Percentiles rank a stretch among this genome's conserved stretches.
Conservation (phyloP, 2,113 vertebrate genomes). For the Oplegnathus fasciatus region DNA sequence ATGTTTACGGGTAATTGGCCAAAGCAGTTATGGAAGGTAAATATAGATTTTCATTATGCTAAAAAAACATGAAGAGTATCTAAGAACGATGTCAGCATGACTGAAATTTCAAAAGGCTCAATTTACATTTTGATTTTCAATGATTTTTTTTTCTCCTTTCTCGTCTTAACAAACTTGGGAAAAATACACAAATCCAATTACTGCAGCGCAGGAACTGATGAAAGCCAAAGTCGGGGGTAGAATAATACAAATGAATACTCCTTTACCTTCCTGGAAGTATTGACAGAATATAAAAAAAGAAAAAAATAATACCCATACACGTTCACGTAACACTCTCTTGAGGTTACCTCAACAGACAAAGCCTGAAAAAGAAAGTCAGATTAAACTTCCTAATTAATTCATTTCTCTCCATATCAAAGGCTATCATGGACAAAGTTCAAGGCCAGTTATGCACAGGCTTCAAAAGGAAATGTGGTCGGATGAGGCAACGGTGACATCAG, state of each 20-base stretch:
- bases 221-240: slow-evolving; percentile 16
- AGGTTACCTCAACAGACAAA: slow-evolving; percentile 27
- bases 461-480: slow-evolving; percentile 69
- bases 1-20: slow-evolving; percentile 81
- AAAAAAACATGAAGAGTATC: slow-evolving; percentile 59
- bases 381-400: slow-evolving; percentile 49
- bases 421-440: slow-evolving; percentile 66
- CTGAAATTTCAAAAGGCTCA: slow-evolving; percentile 62
- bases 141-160: slow-evolving; percentile 26
- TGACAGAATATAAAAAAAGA: slow-evolving; percentile 9
- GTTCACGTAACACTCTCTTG: slow-evolving; percentile 5
- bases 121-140: slow-evolving; percentile 62
- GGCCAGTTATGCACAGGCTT: slow-evolving; percentile 54
- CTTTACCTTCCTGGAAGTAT: slow-evolving; percentile 2
- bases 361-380: slow-evolving; percentile 17
- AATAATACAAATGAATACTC: slow-evolving; percentile 4
- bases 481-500: slow-evolving; percentile 79
- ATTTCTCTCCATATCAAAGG: slow-evolving; percentile 69
- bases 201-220: neutral
- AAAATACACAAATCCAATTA: slow-evolving; percentile 49
- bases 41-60: slow-evolving; percentile 78
- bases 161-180: slow-evolving; percentile 6
- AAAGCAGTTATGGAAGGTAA: slow-evolving; percentile 78
- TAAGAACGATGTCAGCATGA: slow-evolving; percentile 47
- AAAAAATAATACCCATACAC: neutral